Conservation (phyloP, 2,797 vertebrate species). For the Acanthurus lineatus region DNA sequence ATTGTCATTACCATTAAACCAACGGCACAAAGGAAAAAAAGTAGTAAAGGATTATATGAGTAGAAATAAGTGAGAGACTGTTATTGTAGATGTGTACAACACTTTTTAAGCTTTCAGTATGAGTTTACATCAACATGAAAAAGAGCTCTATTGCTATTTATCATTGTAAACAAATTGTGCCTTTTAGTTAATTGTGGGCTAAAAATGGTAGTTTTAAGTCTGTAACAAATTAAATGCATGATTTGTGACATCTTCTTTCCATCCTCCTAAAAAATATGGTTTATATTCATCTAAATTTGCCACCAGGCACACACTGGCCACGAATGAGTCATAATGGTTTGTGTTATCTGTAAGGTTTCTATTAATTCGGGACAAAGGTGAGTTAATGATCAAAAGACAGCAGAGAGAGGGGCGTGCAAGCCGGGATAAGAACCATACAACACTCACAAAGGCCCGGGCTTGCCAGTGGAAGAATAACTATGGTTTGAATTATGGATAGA, state of each 20-base stretch:
- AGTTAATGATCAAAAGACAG: constrained; percentile 83
- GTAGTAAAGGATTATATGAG: not conserved
- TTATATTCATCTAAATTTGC: constrained; percentile 24
- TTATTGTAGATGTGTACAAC: not conserved
- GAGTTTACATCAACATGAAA: not conserved
- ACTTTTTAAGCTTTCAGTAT: not conserved
- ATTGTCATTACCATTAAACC: not conserved
- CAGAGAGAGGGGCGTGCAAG: constrained; percentile 80
- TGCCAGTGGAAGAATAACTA: constrained; percentile 91
- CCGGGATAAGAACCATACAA: constrained; percentile 91
- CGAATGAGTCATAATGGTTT: constrained; percentile 47
- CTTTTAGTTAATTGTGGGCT: not conserved
- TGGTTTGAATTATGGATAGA: constrained; percentile 97
- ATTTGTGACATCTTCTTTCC: constrained; percentile 3
- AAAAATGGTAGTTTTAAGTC: constrained; percentile 13
- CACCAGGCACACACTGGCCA: constrained; percentile 7
- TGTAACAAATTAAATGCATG: not conserved
- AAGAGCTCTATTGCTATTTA: not conserved
- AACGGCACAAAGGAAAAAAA: not conserved
- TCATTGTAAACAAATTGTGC: not conserved
- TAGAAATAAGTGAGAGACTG: not conserved
- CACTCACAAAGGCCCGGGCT: constrained; percentile 87
- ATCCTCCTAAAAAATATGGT: constrained; percentile 8
- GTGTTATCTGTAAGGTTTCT: constrained; percentile 64
- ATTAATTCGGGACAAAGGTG: constrained; percentile 71